Base-by-base conservation (phyloP, 2,113 vertebrate genomes). In the Syngnathus floridae region DNA sequence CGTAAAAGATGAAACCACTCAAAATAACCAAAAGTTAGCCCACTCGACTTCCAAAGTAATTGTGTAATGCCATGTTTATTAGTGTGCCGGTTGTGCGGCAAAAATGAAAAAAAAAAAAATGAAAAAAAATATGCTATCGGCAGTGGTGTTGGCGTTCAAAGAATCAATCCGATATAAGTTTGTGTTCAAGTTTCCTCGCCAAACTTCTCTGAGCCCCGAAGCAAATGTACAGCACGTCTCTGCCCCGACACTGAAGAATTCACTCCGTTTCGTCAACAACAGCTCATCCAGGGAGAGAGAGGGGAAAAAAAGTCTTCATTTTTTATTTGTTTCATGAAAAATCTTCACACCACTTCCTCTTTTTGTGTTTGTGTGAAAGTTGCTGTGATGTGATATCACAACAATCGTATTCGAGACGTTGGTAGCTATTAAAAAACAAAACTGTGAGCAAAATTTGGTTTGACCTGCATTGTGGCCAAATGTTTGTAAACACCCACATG, bases 181-280 rank as follows among this genome's bases (percentile, higher is more conserved):
- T 61, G 65, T 45, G 52, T 21, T 12, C 11, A 38, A 69, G n/a
- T 65, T 59, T 11, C 63, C 68, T 70, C 41, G 52, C 37, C 72
- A 52, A 77, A 85, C 67, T 70, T 75, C 75, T 26, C 70, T n/a
- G 56, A 78, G 78, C 75, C 81, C 73, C 55, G 66, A 62, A 79
- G 76, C 78, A 51, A 77, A 74, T 64, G 71, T 63, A 41, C 69
- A 49, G 41, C 72, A 65, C 71, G 69, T 74, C 67, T 73, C 36
- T 65, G 74, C 73, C 64, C 69, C 64, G 70, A 73, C 60, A 51
- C 71, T 82, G 73, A 81, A 78, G 80, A 71, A 83, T 83, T 80
- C 79, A 80, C 83, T 78, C 37, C 4, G 65, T 76, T 77, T 65
- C 16, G 75, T 76, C 72, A 77, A 77, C 72, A 55, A 68, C n/a